Conservation (phyloP, 2,113 vertebrate species). For the Pterocles orientalis region DNA sequence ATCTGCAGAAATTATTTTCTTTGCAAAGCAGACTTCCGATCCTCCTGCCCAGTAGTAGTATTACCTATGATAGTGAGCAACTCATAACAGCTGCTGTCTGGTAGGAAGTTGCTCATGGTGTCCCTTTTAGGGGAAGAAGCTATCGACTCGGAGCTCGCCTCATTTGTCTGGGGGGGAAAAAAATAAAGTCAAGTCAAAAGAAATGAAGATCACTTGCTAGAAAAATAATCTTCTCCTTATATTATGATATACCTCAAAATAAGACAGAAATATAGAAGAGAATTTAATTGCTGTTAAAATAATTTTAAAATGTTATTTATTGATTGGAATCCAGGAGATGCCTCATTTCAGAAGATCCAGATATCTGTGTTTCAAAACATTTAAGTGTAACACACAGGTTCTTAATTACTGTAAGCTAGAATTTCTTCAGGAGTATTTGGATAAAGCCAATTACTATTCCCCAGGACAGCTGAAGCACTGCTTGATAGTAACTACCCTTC, state of each 20-base stretch:
- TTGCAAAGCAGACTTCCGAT: not conserved
- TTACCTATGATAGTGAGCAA: constrained; percentile 90
- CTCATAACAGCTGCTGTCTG: constrained; percentile 90
- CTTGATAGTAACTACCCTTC: not conserved
- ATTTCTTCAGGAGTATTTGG: not conserved
- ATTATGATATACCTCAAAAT: not conserved
- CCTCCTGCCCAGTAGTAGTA: not conserved
- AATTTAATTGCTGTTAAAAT: not conserved
- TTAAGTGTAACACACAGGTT: not conserved
- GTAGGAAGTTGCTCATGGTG: constrained; percentile 90
- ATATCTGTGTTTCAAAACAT: not conserved
- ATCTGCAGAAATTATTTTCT: not conserved
- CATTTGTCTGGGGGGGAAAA: constrained; percentile 85
- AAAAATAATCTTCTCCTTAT: not conserved
- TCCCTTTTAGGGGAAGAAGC: constrained; percentile 84
- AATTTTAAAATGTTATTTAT: not conserved
- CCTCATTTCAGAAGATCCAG: constrained; percentile 56
- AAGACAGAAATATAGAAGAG: not conserved
- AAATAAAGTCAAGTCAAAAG: constrained; percentile 29
- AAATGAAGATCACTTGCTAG: not conserved
- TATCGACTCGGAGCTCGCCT: constrained; percentile 92
- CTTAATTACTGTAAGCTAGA: not conserved
- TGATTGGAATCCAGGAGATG: constrained; percentile 22
- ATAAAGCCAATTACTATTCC: constrained; percentile 15
- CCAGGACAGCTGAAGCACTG: not conserved